Conservation (phyloP, 2,113 vertebrate genomes). For the Cygnus buccinator region DNA sequence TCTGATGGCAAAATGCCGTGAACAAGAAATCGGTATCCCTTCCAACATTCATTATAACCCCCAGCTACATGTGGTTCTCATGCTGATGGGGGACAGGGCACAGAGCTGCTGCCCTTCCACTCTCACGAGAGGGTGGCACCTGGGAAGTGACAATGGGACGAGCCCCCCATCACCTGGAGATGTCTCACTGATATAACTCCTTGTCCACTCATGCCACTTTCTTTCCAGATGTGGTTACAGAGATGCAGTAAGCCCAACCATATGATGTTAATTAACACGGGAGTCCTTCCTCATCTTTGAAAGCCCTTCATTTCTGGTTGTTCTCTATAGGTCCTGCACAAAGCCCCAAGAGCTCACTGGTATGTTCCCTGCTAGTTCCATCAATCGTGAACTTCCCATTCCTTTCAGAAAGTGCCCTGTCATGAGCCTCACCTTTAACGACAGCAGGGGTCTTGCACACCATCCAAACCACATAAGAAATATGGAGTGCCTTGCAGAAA, state of each 20-base stretch:
- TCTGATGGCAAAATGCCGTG: background rate
- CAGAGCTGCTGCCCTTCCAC: background rate
- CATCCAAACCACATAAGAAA: background rate
- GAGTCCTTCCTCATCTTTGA: background rate
- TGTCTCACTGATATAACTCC: background rate
- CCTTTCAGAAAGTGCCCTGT: background rate
- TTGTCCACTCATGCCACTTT: background rate
- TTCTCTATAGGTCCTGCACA: background rate
- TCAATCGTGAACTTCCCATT: background rate
- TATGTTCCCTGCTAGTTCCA: background rate
- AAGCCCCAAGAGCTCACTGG: background rate
- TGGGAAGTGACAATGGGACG: too few relatives aligned
- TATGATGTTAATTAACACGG: background rate
- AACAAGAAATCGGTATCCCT: background rate
- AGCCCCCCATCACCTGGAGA: rapidly evolving
- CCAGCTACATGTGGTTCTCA: background rate
- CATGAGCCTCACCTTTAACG: background rate
- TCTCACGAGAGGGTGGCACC: background rate
- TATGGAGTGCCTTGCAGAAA: background rate
- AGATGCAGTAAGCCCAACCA: background rate
- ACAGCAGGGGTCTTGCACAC: background rate
- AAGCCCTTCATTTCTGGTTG: background rate
- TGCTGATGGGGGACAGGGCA: background rate
- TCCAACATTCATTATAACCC: background rate
- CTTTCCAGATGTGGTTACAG: background rate